Evolutionary conservation across 2,888 invertebrate species (phyloP), one percentile per base, ranked within the genome.

Genomic region (Drymonia ruficornis): DNA sequence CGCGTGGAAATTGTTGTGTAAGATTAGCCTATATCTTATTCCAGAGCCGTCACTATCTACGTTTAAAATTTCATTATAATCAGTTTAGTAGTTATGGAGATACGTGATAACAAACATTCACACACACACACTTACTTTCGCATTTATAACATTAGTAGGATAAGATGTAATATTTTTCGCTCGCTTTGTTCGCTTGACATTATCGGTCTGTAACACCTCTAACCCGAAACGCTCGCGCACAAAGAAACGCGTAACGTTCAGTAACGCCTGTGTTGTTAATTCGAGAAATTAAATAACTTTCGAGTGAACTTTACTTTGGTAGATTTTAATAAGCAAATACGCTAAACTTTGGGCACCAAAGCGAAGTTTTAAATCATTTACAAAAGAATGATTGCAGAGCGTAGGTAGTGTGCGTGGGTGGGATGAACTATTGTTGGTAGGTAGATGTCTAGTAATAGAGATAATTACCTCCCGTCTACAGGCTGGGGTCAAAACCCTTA

Each of bases 211-310:
- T n/a, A 6, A n/a, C 36, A 36, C 36, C 13, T 11, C 7, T 36
- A n/a, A 36, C 12, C 11, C 11, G 12, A 31, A 31, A 48, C 31
- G 43, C 19, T 31, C 11, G 13, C n/a, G 23, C 44, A n/a, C 31
- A 51, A 45, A 51, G 34, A 44, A 34, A 12, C 34, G 31, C 8
- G 44, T 50, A 34, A 50, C 19, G 31, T 50, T 44, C n/a, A 34
- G 16, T 28, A 48, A 51, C 53, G 50, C 59, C 62, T 56, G 62
- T 55, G 54, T 61, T 59, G 57, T 65, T 36, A 40, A 16, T 40
- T 36, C 36, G 51, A 43, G 48, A 65, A 53, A 67, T 67, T 62
- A 64, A 64, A 62, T 64, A 55, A 67, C 53, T 64, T 66, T 59
- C 46, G 50, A 11, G 40, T 51, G 11, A 29, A 13, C 18, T 48